These are phyloP conservation scores for Setophaga petechia DNA, from an alignment of 2,113 vertebrate species.

Conservation along the genomic window DNA sequence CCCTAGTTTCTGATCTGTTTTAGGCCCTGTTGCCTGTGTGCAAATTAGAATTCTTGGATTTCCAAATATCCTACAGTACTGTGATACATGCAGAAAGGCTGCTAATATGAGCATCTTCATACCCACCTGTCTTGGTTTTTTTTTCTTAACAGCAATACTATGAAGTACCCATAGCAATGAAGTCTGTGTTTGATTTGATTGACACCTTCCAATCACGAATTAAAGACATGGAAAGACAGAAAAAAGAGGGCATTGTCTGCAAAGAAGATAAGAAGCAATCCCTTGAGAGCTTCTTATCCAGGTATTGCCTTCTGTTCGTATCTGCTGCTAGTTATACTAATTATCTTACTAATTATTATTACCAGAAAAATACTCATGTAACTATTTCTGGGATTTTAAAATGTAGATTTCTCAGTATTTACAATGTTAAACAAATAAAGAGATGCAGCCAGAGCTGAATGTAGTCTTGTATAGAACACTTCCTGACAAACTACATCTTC, in stretches of 20 bases:
- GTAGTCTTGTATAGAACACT: background rate
- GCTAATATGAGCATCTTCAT: background rate
- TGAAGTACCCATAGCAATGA: slow-evolving; percentile 96
- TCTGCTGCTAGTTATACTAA: background rate
- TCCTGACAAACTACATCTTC: background rate
- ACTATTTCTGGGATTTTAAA: background rate
- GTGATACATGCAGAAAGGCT: background rate
- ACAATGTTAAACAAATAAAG: background rate
- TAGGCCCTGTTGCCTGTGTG: background rate
- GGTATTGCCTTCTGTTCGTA: slow-evolving; percentile 71
- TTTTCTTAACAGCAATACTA: slow-evolving; percentile 88
- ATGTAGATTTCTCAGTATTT: background rate
- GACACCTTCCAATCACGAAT: slow-evolving; percentile 97
- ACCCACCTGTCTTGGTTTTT: background rate
- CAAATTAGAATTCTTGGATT: background rate
- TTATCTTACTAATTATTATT: background rate
- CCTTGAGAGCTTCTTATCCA: slow-evolving; percentile 95
- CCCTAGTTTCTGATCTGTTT: background rate
- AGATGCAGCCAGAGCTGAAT: background rate
- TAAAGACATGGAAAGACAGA: slow-evolving; percentile 97
- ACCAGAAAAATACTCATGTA: background rate
- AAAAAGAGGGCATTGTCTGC: slow-evolving; percentile 90
- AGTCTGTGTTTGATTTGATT: slow-evolving; percentile 91
- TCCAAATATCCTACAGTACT: background rate
- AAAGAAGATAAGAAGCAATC: slow-evolving; percentile 97